Percentiles rank a stretch among this genome's conserved stretches.
These are phyloP conservation scores for Megalurothrips usitatus DNA, from an alignment of 2,888 invertebrate genomes.

Conservation along the genomic window DNA sequence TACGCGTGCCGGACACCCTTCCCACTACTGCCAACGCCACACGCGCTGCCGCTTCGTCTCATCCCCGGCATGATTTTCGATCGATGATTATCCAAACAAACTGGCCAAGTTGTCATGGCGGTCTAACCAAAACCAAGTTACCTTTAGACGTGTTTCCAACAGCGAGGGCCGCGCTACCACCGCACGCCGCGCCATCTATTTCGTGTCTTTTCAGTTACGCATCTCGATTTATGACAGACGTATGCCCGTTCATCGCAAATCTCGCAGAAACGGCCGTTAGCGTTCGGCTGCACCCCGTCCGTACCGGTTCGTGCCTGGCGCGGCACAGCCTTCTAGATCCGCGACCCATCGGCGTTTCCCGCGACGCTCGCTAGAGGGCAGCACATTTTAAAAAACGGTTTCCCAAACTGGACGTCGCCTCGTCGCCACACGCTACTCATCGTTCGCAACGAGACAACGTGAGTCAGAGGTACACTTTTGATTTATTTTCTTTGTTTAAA, in stretches of 20 bases:
- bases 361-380: background rate
- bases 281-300: background rate
- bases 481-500: background rate
- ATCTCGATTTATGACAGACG: background rate
- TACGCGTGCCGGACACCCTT: too few species aligned
- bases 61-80: background rate
- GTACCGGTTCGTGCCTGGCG: background rate
- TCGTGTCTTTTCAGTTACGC: background rate
- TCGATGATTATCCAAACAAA: conserved; percentile 7
- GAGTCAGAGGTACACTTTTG: background rate
- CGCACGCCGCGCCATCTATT: background rate
- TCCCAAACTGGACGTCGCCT: background rate
- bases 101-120: background rate
- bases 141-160: background rate
- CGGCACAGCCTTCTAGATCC: background rate
- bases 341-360: background rate
- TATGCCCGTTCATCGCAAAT: background rate
- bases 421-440: background rate
- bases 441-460: background rate
- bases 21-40: background rate
- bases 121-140: background rate
- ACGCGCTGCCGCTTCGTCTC: background rate
- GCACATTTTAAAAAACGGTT: background rate
- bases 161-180: background rate
- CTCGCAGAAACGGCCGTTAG: background rate